Evolutionary conservation across 2,797 vertebrate species (phyloP), one percentile per base, ranked within the genome.

Genomic region (Simalia tracyae): DNA sequence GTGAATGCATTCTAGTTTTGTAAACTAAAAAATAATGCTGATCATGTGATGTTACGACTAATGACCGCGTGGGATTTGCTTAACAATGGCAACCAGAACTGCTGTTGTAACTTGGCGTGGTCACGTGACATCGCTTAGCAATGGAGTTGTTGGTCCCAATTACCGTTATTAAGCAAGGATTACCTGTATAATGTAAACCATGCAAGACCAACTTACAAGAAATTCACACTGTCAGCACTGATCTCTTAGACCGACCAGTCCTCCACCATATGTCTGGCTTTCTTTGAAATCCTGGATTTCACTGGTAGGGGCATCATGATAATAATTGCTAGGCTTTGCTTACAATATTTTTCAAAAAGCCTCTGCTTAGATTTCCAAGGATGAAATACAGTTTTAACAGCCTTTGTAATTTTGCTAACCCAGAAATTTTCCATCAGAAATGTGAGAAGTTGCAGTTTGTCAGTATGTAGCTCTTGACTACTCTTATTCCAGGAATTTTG

Each of bases 341-440:
- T 56, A 81, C 64, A 61, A n/a, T 26, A n/a, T 28, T 19, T 85
- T 59, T 19, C 66, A 57, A 64, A 86, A 91, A 56, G 6, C 81
- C n/a, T 36, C 63, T 19, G 36, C 42, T 50, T 85, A 60, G 46
- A n/a, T 81, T 91, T 86, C 17, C 46, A 93, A 50, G 42, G n/a
- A 86, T 36, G 76, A 50, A 24, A 61, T n/a, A 56, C 19, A 6
- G 63, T 63, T 54, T 31, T n/a, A 61, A 91, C 8, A 10, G n/a
- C 56, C 63, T 17, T 56, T 91, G 42, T 11, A 50, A 61, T 91
- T 86, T 61, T 76, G 92, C 60, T 46, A 2, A 84, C 76, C 91
- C 86, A 85, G 92, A 94, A 84, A 81, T 42, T 60, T 87, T 90
- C 19, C 12, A 26, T 46, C 36, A 84, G 1, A 31, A 72, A 56